phyloP scores from a whole-genome alignment of 1,140 invertebrate species.

The Telenomus remus region DNA sequence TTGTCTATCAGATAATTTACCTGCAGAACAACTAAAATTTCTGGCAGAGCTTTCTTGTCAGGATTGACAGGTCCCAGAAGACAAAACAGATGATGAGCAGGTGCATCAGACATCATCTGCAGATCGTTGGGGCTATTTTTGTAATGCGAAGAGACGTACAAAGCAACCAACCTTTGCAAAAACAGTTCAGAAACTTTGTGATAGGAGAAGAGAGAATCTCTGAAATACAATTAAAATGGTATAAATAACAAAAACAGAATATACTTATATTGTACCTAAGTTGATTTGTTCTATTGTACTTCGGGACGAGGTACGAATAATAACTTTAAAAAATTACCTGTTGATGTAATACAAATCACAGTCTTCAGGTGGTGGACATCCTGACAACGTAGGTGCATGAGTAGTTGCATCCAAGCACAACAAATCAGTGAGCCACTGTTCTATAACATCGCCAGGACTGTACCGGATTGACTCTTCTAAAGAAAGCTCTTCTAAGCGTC shows the following conservation, averaged over 20 bases:
- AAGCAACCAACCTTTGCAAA: slow-evolving; percentile 91
- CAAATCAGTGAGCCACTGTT: slow-evolving; percentile 93
- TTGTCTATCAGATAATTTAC: slow-evolving; percentile 73
- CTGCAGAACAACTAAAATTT: slow-evolving; percentile 94
- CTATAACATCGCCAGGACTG: slow-evolving; percentile 89
- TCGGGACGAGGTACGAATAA: no score
- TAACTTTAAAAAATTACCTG: slow-evolving; percentile 63
- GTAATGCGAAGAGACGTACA: slow-evolving; percentile 98
- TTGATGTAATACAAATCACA: slow-evolving; percentile 96
- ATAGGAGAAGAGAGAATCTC: slow-evolving; percentile 98
- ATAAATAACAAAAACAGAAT: no score
- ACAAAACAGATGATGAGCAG: slow-evolving; percentile 98
- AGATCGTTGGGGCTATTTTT: slow-evolving; percentile 99
- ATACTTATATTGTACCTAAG: no score
- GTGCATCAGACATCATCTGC: slow-evolving; percentile 98
- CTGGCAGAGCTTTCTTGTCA: slow-evolving; percentile 85
- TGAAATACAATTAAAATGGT: slow-evolving; percentile 49
- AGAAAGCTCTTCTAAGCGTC: slow-evolving; percentile 78
- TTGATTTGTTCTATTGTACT: no score
- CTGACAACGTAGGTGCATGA: slow-evolving; percentile 80
- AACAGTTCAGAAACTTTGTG: slow-evolving; percentile 97
- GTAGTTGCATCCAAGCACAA: slow-evolving; percentile 92
- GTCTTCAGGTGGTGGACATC: slow-evolving; percentile 89
- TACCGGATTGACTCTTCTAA: slow-evolving; percentile 98
- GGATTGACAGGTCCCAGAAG: slow-evolving; percentile 90